Conservation (phyloP, 2,113 vertebrate genomes). For the Lynx canadensis region DNA sequence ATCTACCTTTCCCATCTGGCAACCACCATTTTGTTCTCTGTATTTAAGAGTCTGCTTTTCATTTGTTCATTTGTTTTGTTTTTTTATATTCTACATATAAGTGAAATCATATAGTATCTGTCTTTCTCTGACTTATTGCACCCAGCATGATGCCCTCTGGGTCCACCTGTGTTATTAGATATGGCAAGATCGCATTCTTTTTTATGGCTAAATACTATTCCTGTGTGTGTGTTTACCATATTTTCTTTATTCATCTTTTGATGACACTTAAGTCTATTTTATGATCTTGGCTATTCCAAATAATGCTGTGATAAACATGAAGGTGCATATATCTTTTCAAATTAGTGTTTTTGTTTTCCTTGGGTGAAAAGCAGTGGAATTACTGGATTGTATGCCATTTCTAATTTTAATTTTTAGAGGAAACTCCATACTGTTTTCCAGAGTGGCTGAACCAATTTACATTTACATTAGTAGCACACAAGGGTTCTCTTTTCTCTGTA, state of each 20-base stretch:
- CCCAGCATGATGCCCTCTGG: not conserved
- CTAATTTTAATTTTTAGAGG: not conserved
- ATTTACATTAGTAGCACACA: not conserved
- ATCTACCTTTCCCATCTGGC: not conserved
- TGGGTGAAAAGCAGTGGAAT: not conserved
- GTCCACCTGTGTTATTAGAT: not conserved
- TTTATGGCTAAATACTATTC: not conserved
- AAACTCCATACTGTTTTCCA: not conserved
- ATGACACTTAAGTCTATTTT: not conserved
- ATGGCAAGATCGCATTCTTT: not conserved
- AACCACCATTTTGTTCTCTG: not conserved
- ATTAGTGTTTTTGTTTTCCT: not conserved
- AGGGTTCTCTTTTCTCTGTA: not conserved
- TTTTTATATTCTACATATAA: not conserved
- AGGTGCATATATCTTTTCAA: not conserved
- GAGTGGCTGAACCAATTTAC: not conserved
- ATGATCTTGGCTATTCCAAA: not conserved
- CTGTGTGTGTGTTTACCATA: not conserved
- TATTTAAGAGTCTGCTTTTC: not conserved
- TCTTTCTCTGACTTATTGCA: not conserved
- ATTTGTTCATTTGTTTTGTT: not conserved
- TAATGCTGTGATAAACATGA: not conserved
- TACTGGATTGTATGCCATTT: not conserved
- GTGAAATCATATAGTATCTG: not conserved
- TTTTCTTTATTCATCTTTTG: not conserved